phyloP scores from a whole-genome alignment of 2,888 invertebrate species.

The Coecobrya sp. region DNA sequence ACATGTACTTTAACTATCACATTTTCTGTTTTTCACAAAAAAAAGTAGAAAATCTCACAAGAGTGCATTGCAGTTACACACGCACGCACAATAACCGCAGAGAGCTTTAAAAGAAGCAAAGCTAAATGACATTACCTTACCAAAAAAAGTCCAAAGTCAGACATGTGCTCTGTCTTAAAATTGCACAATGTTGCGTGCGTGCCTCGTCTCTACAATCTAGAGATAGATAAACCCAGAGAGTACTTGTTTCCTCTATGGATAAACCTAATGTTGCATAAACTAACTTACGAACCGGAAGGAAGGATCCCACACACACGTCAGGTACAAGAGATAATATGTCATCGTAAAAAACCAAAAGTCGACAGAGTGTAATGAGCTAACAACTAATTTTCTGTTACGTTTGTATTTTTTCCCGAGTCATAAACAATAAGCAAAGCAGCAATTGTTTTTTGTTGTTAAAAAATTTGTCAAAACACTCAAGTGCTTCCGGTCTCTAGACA shows the following conservation, averaged over 20 bases:
- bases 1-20: too few relatives aligned
- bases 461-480: background rate
- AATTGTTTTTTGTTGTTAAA: too few relatives aligned
- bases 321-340: slow-evolving; percentile 14
- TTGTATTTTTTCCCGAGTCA: background rate
- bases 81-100: background rate
- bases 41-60: background rate
- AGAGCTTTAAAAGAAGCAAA: background rate
- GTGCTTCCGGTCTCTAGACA: slow-evolving; percentile 17
- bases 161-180: background rate
- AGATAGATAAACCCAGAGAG: too few relatives aligned
- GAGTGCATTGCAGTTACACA: too few relatives aligned
- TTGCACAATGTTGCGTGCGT: background rate
- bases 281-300: slow-evolving; percentile 15
- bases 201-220: too few relatives aligned
- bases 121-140: background rate
- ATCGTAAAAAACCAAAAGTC: slow-evolving; percentile 15
- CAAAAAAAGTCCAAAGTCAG: slow-evolving; percentile 7
- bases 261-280: background rate
- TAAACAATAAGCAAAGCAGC: too few relatives aligned
- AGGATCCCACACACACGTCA: background rate
- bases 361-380: slow-evolving; percentile 12
- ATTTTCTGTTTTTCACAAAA: background rate
- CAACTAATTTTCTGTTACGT: background rate
- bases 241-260: too few relatives aligned